phyloP scores from a whole-genome alignment of 1,140 invertebrate species.

The Heterodera carotae region DNA sequence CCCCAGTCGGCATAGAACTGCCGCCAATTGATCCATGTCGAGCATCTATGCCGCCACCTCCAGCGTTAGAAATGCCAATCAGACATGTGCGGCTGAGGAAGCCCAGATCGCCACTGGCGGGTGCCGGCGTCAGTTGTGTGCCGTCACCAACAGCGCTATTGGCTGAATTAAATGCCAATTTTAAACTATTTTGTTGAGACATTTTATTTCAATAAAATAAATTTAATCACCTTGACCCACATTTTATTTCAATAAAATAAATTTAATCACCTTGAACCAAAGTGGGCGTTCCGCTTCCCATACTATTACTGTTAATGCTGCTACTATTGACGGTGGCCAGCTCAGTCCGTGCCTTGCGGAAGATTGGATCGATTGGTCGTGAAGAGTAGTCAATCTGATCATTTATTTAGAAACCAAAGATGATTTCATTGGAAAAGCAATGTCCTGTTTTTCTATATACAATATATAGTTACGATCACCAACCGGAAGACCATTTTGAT shows the following conservation, averaged over 20 bases:
- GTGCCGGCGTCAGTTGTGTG: not conserved
- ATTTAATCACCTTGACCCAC: no score
- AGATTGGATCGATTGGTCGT: conserved; percentile 54
- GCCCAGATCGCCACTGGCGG: conserved; percentile 22
- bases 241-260: not conserved
- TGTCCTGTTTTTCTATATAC: no score
- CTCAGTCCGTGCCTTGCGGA: conserved; percentile 51
- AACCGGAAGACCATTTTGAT: conserved; percentile 49
- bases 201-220: conserved; percentile 3
- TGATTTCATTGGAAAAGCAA: no score
- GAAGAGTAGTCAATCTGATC: conserved; percentile 53
- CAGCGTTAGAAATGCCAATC: conserved; percentile 33
- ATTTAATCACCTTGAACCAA: not conserved
- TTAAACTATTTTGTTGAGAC: not conserved
- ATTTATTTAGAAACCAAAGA: no score
- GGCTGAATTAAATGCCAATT: not conserved
- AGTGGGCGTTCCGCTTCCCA: not conserved
- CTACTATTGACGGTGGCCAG: conserved; percentile 33
- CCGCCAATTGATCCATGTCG: conserved; percentile 24
- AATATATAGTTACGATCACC: no score
- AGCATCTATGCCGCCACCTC: not conserved
- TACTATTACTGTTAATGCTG: not conserved
- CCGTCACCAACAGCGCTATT: conserved; percentile 6
- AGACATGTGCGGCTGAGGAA: conserved; percentile 31
- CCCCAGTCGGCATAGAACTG: not conserved